Conservation (phyloP, 2,888 invertebrate genomes). For the Apodemia hepburni region DNA sequence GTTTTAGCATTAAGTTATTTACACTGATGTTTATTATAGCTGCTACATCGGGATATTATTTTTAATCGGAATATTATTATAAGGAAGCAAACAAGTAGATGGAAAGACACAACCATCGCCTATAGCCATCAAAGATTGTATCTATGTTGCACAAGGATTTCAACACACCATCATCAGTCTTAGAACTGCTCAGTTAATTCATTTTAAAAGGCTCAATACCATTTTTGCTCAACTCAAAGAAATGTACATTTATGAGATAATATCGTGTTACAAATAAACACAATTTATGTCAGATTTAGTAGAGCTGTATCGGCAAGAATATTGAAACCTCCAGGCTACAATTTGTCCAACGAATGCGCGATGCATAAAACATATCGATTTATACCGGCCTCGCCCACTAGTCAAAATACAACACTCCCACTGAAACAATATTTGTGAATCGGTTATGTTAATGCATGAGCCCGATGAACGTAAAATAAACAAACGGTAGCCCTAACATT, state of each 20-base stretch:
- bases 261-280: too few species aligned
- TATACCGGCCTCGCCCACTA: slow-evolving; percentile 18
- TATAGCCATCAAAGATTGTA: too few species aligned
- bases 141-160: too few species aligned
- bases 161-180: too few species aligned
- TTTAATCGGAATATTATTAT: too few species aligned
- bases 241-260: too few species aligned
- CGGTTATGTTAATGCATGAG: slow-evolving; percentile 11
- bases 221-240: too few species aligned
- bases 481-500: background rate
- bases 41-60: background rate
- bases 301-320: background rate
- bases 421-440: slow-evolving; percentile 21
- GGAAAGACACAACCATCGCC: too few species aligned
- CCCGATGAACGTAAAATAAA: background rate
- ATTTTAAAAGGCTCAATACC: too few species aligned
- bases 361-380: slow-evolving; percentile 26
- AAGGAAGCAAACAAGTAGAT: too few species aligned
- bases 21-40: background rate
- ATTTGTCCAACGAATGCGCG: slow-evolving; percentile 20
- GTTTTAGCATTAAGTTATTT: slow-evolving; percentile 1
- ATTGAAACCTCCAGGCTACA: background rate
- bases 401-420: slow-evolving; percentile 19
- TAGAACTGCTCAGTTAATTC: too few species aligned
- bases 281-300: too few species aligned